Conservation (phyloP, 2,797 vertebrate genomes). For the Podarcis lilfordi region DNA sequence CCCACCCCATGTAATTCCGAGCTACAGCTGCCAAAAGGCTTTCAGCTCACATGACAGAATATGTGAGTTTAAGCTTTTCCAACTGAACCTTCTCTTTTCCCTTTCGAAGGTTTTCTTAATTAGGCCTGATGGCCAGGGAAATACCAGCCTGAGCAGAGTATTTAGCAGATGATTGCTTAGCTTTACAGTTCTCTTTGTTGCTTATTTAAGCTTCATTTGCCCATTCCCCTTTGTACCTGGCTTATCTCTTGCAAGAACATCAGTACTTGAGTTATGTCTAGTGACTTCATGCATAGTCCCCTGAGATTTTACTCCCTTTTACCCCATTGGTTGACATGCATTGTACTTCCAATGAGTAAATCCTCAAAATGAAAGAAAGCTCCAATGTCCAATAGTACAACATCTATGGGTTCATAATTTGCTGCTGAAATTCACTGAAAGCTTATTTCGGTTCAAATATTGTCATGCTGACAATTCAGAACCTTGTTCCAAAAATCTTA, state of each 20-base stretch:
- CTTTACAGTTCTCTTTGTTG: conserved; percentile 34
- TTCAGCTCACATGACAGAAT: conserved; percentile 55
- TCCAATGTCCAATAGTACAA: background rate
- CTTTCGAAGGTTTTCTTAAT: conserved; percentile 51
- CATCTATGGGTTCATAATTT: background rate
- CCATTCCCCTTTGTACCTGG: background rate
- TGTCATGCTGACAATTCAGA: background rate
- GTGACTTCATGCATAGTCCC: background rate
- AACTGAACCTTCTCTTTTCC: conserved; percentile 20
- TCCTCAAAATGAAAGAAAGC: background rate
- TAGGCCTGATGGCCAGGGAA: conserved; percentile 29
- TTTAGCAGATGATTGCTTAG: conserved; percentile 28
- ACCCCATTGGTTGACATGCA: background rate
- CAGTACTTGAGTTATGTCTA: background rate
- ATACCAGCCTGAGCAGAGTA: conserved; percentile 34
- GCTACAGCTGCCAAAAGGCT: conserved; percentile 48
- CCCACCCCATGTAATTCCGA: conserved; percentile 48
- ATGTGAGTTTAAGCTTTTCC: conserved; percentile 43
- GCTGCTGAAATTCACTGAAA: background rate
- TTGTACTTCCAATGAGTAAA: background rate
- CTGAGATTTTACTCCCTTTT: background rate
- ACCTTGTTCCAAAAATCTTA: background rate
- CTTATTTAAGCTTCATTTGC: background rate
- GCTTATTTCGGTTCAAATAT: background rate
- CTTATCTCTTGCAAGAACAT: background rate